Base-by-base conservation (phyloP, 2,797 vertebrate species). In the Hypotaenidia philippensis region DNA sequence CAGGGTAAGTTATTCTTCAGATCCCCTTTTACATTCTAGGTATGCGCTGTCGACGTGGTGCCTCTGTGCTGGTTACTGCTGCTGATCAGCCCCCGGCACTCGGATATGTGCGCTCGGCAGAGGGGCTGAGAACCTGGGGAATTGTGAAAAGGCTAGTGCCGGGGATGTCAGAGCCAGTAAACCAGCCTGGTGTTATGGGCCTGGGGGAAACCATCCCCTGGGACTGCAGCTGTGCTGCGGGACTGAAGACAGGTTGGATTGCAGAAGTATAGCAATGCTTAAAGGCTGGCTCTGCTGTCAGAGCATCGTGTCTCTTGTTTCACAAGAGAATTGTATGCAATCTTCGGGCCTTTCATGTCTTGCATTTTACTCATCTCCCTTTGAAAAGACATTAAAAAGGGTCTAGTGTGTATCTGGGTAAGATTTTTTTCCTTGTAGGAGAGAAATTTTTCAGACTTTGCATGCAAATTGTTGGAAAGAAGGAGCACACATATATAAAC, bases 11-110 rank as follows among this genome's bases (percentile, higher is more conserved):
- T 59, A 20, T 71, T 87, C 55, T 52, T 65, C 69, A 52, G 76
- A 61, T 77, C 15, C 59, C 3, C 3, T 75, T 68, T 72, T 82
- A 32, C 44, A 34, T 66, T 69, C n/a, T 47, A 55, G 50, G 41
- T 44, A 21, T 0, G 1, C 2, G 1, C 22, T 59, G 29, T 45
- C 11, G 4, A 49, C 5, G 0, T 0, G 0, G 47, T 60, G 36
- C 29, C 55, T 57, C 49, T 25, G 31, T 29, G 50, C 29, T 10
- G 68, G 34, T 25, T 34, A 0, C 49, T n/a, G 79, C 0, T 5
- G 18, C 64, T 68, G 36, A 50, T 64, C 40, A 66, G 78, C 53
- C n/a, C 31, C 77, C 0, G 2, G 23, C 8, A 2, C 20, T 11
- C 0, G 1, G n/a, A 4, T 18, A 20, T 0, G 1, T 7, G 27